Evolutionary conservation across 2,888 invertebrate species (phyloP), one percentile per base, ranked within the genome.

Genomic region (Euplagia quadripunctaria): DNA sequence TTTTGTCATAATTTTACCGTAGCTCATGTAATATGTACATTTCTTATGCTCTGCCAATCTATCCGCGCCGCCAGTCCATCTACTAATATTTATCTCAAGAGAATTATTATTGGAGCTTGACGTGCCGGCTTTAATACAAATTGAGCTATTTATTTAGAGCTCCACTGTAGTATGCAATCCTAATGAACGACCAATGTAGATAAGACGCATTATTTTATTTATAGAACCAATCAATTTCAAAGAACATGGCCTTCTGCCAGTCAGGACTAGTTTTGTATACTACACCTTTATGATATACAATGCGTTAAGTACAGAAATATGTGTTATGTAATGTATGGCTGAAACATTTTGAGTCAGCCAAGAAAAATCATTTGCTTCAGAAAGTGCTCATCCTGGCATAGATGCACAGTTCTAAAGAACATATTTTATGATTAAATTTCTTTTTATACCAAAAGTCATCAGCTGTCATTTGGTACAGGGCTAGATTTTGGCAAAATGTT

Each of bases 71-170:
- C 42, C 12, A 58, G n/a, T 63, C 31, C 7, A 51, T 12, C 12
- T 20, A 64, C 63, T 42, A 64, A 31, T 64, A 73, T 65, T 69
- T 65, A 69, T 58, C 68, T 65, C 55, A 41, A 16, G 69, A 73
- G 55, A 73, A 65, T 65, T 72, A 65, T 65, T 72, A 72, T 65
- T 55, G 41, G 41, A 46, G 63, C 64, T 14, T 31, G 31, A 65
- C 31, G 46, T 11, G 8, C 58, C 46, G 69, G 49, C 68, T 68
- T 55, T 51, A 63, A 52, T 49, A 73, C 58, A 73, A 69, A 73
- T 73, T 43, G 64, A 68, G 17, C 43, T 20, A 64, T 68, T 72
- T 52, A 72, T 68, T 72, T 68, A 41, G n/a, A 68, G 17, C 8
- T 58, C 43, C 17, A 46, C 64, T 58, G 58, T 65, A 67, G 72